Percentiles rank a stretch among this genome's conserved stretches.
These are phyloP conservation scores for Drosophila tanythrix DNA, from an alignment of 2,888 invertebrate species.

Conservation along the genomic window DNA sequence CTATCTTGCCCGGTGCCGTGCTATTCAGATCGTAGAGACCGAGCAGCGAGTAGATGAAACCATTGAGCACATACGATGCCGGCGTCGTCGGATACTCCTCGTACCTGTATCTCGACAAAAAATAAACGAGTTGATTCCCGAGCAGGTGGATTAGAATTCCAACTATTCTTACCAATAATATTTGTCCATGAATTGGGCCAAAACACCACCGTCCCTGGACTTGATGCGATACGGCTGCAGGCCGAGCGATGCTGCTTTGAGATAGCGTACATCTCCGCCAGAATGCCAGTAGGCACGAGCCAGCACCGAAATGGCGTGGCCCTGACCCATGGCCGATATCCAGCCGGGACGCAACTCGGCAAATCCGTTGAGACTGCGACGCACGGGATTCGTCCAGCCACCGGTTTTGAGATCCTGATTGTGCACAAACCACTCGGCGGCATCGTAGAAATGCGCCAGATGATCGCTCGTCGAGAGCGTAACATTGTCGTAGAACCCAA, in stretches of 20 bases:
- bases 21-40: slow-evolving; percentile 97
- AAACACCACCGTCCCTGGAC: slow-evolving; percentile 92
- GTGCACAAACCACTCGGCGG: slow-evolving; percentile 96
- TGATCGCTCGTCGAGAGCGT: slow-evolving; percentile 94
- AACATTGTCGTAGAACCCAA: slow-evolving; percentile 91
- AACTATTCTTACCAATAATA: slow-evolving; percentile 90
- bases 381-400: slow-evolving; percentile 97
- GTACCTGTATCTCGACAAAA: slow-evolving; percentile 87
- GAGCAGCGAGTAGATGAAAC: slow-evolving; percentile 98
- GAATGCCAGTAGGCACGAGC: slow-evolving; percentile 95
- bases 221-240: slow-evolving; percentile 91
- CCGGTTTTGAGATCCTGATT: slow-evolving; percentile 94
- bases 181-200: slow-evolving; percentile 93
- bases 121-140: neutral
- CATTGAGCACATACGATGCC: slow-evolving; percentile 97
- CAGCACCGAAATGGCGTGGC: slow-evolving; percentile 97
- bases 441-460: slow-evolving; percentile 95
- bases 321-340: slow-evolving; percentile 99
- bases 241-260: slow-evolving; percentile 93
- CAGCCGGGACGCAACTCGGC: slow-evolving; percentile 93
- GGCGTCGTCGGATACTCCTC: slow-evolving; percentile 99
- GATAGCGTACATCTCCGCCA: slow-evolving; percentile 90
- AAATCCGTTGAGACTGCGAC: slow-evolving; percentile 90
- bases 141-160: neutral
- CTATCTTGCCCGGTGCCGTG: slow-evolving; percentile 89